Base-by-base conservation (phyloP, 2,113 vertebrate genomes). In the Oncorhynchus kisutch region DNA sequence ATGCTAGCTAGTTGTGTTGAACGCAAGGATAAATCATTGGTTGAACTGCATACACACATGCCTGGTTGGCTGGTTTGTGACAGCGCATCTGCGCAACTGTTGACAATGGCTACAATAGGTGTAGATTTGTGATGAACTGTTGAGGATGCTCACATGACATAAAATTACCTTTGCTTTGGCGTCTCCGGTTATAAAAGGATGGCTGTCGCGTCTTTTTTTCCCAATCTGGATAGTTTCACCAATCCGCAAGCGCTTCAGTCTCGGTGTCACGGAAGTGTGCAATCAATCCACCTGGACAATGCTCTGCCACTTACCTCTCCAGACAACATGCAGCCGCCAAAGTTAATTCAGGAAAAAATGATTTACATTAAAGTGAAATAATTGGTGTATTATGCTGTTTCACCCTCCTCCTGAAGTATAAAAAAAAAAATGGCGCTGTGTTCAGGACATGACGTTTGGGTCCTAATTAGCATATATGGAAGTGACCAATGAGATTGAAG, bases 371-470 rank as follows among this genome's bases (percentile, higher is more conserved):
- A 80, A 88, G 87, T 72, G 80, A 79, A 76, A 81, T 79, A 59
- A 27, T 77, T 18, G n/a, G 49, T 85, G 88, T 90, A 91, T 91
- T 88, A 85, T 88, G 85, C 78, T 87, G 87, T 91, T 88, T 88
- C 78, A 83, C 86, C 71, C 72, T 70, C 72, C 75, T 75, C 82
- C 84, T 74, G 76, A 74, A 71, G 62, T 62, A 86, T 88, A 90
- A 1, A 45, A 45, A 39, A 86, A 83, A 88, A 90, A 91, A 94
- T 94, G 93, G 93, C 93, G 92, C 89, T 74, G 88, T 89, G 82
- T 92, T 87, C 87, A 92, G 93, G 93, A 93, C 91, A 82, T 94
- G 92, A 94, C 92, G 91, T 92, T 31, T 5, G 0, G 0, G 1
- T 9, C n/a, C 13, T 78, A 4, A 92, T 94, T 93, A 92, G 87